phyloP scores from a whole-genome alignment of 2,797 vertebrate genomes.

The Falco naumanni region DNA sequence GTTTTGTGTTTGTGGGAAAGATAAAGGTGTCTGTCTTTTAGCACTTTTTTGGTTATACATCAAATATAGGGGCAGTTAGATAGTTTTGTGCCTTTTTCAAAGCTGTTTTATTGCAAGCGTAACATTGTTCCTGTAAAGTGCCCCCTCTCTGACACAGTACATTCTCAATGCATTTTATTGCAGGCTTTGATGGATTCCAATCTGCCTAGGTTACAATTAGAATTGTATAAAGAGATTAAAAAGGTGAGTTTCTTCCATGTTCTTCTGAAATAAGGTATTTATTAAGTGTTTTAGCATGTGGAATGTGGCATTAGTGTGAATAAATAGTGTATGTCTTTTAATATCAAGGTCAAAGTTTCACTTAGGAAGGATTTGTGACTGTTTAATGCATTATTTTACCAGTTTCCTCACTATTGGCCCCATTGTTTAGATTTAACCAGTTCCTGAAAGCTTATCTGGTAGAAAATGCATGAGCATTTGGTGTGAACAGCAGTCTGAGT shows the following conservation, averaged over 20 bases:
- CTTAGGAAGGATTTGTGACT: background rate
- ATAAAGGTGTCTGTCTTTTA: background rate
- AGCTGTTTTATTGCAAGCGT: background rate
- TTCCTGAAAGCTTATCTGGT: conserved; percentile 21
- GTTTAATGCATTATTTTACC: background rate
- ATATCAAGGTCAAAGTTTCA: background rate
- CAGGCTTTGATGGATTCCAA: conserved; percentile 98
- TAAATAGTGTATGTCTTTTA: background rate
- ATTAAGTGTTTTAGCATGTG: background rate
- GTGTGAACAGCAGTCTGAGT: conserved; percentile 10
- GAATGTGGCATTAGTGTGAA: background rate
- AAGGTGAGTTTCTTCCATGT: conserved; percentile 81
- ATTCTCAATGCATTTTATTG: conserved; percentile 16
- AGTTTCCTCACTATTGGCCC: background rate
- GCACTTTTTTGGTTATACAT: background rate
- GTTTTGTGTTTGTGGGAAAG: background rate
- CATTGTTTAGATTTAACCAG: background rate
- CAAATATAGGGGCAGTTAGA: background rate
- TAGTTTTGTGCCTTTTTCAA: background rate
- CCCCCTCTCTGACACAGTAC: background rate
- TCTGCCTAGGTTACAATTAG: conserved; percentile 93
- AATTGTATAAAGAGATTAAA: conserved; percentile 99
- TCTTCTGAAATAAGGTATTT: background rate
- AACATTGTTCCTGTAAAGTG: background rate
- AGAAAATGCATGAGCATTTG: conserved; percentile 34